A percentile compares a stretch with the other conserved stretches of the same genome.
These are phyloP conservation scores for Psittacara wagleri DNA, from an alignment of 2,113 vertebrate species.

Conservation along the genomic window DNA sequence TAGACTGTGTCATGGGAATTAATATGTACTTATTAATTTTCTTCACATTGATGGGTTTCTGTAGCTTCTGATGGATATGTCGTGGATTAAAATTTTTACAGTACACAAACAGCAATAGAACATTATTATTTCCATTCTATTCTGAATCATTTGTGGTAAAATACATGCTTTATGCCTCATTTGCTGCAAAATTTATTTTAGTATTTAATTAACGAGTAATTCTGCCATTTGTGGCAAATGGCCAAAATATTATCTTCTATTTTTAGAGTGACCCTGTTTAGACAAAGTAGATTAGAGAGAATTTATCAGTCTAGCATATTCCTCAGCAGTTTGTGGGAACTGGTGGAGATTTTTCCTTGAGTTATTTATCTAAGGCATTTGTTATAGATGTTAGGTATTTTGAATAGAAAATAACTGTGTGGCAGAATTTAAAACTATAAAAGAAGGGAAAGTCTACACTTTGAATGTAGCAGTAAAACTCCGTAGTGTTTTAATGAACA, in stretches of 20 bases:
- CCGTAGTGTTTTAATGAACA: constrained; percentile 25
- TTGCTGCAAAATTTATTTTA: constrained; percentile 69
- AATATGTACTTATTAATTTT: constrained; percentile 15
- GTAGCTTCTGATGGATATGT: background rate
- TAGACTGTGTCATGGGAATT: background rate
- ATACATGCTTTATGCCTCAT: constrained; percentile 67
- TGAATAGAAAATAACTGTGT: background rate
- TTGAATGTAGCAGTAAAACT: constrained; percentile 3
- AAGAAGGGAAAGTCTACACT: background rate
- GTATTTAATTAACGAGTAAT: constrained; percentile 70
- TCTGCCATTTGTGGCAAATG: constrained; percentile 64
- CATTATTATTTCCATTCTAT: constrained; percentile 45
- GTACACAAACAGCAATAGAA: background rate
- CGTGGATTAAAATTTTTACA: constrained; percentile 24
- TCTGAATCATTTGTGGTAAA: constrained; percentile 60
- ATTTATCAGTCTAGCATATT: constrained; percentile 42
- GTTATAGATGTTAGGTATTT: constrained; percentile 23
- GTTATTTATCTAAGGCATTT: constrained; percentile 31
- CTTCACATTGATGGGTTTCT: background rate
- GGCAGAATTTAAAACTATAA: background rate
- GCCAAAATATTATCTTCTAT: constrained; percentile 60
- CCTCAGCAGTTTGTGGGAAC: constrained; percentile 40
- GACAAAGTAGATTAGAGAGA: constrained; percentile 55
- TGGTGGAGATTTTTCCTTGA: constrained; percentile 34
- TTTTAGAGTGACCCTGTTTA: constrained; percentile 45